These are phyloP conservation scores for Leptura quadrifasciata DNA, from an alignment of 2,888 invertebrate species.

Conservation along the genomic window DNA sequence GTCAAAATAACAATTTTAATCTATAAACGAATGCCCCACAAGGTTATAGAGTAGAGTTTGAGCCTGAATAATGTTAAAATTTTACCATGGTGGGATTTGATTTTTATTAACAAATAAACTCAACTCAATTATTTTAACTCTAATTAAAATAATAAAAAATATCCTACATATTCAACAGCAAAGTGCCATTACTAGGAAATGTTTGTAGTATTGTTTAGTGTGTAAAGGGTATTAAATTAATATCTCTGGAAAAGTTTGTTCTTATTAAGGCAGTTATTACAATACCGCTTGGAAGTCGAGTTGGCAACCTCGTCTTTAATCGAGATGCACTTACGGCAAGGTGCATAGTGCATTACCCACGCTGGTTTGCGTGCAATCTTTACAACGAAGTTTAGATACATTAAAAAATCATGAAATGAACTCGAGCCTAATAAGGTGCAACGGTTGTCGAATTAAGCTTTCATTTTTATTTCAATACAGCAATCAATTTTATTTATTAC, in stretches of 20 bases:
- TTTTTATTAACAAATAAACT: no score
- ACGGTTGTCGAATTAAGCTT: neutral
- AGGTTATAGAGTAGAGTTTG: no score
- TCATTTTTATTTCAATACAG: neutral
- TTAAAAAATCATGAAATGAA: constrained; percentile 3
- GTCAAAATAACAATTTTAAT: no score
- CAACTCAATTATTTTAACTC: no score
- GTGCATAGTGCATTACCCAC: constrained; percentile 17
- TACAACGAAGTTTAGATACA: neutral
- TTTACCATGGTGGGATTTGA: no score
- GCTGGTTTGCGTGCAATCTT: neutral
- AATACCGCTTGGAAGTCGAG: neutral
- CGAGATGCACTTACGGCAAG: constrained; percentile 13
- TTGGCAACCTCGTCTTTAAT: constrained; percentile 14
- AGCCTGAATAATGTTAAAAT: no score
- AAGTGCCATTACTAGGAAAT: no score
- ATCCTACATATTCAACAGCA: no score
- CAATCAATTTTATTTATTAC: neutral
- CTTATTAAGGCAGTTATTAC: neutral
- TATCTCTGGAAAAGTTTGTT: neutral
- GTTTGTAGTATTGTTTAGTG: no score
- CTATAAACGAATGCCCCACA: no score
- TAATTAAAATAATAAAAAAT: no score
- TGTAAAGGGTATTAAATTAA: no score
- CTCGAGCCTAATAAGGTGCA: constrained; percentile 23